Evolutionary conservation across 2,113 vertebrate genomes (phyloP), one percentile per base, ranked within the genome.

Genomic region (Heliornis fulica): DNA sequence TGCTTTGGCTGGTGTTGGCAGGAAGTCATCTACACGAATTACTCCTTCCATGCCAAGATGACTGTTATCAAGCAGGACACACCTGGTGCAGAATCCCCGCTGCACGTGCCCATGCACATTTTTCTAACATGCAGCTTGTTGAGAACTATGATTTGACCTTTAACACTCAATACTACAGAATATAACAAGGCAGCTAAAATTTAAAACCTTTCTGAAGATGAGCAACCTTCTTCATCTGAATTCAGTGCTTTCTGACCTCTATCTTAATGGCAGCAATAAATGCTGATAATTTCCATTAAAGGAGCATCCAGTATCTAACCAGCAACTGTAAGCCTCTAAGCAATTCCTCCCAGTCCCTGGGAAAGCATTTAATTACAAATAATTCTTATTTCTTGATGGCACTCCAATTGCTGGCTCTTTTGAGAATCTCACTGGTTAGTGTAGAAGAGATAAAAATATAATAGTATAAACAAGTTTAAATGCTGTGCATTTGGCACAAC

Each of bases 81-180:
- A 5, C 21, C 43, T 56, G 53, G 20, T 64, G 21, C 43, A 81
- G 79, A 48, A 75, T 60, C 31, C 65, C 22, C 11, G 10, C 2
- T 13, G 13, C 20, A 18, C 0, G 0, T 43, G 43, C 46, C 64
- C 28, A 48, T 7, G 11, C 9, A 45, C 11, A 9, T 32, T 41
- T 50, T 34, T 32, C 32, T 20, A 56, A 63, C 36, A 22, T 0
- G 2, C 19, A 83, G 29, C 36, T 72, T 53, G 34, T 15, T 75
- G 31, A 28, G 50, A 93, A 41, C 28, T 54, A 23, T 54, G 59
- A 60, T 45, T 28, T 60, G 5, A 54, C 38, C 51, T 87, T 70
- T 66, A 90, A 50, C 6, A 51, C 17, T 63, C 54, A 31, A 38
- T 31, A 74, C 31, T 41, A 40, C 26, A 54, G 28, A 50, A 53